Percentiles rank a stretch among this genome's conserved stretches.
These are phyloP conservation scores for Xanthorhoe spadicearia DNA, from an alignment of 2,888 invertebrate species.

Conservation along the genomic window DNA sequence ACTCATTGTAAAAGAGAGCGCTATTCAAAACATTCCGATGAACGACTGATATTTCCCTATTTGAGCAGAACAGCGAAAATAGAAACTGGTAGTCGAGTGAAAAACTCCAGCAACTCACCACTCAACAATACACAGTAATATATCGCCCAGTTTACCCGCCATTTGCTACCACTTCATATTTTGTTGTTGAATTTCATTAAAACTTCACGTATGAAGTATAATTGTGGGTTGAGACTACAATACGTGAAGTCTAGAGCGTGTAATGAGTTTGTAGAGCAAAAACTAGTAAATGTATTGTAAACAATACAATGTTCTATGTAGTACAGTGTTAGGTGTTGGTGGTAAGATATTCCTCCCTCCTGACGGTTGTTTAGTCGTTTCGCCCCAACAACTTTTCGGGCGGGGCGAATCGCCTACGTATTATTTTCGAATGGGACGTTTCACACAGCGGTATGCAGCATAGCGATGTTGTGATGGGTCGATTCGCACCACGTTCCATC, in stretches of 20 bases:
- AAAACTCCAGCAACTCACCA: conserved; percentile 36
- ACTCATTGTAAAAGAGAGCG: background rate
- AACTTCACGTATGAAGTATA: conserved; percentile 24
- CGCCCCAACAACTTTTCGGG: no score
- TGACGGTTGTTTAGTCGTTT: no score
- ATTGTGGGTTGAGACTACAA: conserved; percentile 15
- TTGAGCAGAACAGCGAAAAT: conserved; percentile 30
- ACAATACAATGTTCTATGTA: no score
- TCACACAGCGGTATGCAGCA: no score
- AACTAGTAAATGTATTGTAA: no score
- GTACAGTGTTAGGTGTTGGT: no score
- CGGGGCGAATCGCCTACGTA: no score
- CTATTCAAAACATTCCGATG: background rate
- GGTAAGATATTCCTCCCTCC: no score
- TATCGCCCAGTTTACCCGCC: conserved; percentile 33
- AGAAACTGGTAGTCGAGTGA: conserved; percentile 30
- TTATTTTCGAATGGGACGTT: no score
- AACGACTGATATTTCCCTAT: conserved; percentile 19
- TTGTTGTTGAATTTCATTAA: conserved; percentile 34
- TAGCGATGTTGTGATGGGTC: no score
- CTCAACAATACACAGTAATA: conserved; percentile 40
- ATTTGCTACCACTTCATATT: conserved; percentile 32
- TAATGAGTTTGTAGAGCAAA: no score
- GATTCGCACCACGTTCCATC: no score
- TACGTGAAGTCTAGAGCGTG: background rate